A percentile compares a stretch with the other conserved stretches of the same genome.
These are phyloP conservation scores for Vespertilio murinus DNA, from an alignment of 2,797 vertebrate species.

Conservation along the genomic window DNA sequence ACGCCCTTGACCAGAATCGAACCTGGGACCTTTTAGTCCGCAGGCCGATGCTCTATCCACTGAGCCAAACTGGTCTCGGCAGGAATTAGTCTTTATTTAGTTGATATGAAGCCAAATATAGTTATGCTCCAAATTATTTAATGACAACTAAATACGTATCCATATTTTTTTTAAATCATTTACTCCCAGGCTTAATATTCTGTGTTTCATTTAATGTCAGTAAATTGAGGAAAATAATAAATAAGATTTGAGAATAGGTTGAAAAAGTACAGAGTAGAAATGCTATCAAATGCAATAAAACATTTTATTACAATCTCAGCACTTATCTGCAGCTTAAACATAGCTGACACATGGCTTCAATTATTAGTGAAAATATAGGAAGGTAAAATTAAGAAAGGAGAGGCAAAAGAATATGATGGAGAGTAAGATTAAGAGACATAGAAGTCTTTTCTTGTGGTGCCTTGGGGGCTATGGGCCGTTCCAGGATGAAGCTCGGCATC, in stretches of 20 bases:
- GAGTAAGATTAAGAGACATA: background rate
- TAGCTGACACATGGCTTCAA: background rate
- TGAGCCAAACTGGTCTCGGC: too few species aligned
- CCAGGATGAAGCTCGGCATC: too few species aligned
- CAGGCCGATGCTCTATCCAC: too few species aligned
- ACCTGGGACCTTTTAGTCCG: too few species aligned
- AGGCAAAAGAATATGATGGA: background rate
- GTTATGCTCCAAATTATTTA: background rate
- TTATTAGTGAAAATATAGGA: background rate
- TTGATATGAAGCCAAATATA: background rate
- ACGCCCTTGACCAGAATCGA: too few species aligned
- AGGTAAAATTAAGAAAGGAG: background rate
- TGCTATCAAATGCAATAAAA: background rate
- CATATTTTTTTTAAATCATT: background rate
- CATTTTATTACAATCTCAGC: background rate
- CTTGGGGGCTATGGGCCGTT: too few species aligned
- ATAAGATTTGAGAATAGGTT: background rate
- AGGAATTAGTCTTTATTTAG: background rate
- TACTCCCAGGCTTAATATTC: background rate
- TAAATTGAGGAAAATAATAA: background rate
- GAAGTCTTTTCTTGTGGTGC: background rate
- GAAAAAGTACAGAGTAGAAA: background rate
- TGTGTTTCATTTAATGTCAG: background rate
- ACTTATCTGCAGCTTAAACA: background rate
- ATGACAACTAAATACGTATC: background rate